These are phyloP conservation scores for Pteropus rufus DNA, from an alignment of 2,797 vertebrate genomes.

Conservation along the genomic window DNA sequence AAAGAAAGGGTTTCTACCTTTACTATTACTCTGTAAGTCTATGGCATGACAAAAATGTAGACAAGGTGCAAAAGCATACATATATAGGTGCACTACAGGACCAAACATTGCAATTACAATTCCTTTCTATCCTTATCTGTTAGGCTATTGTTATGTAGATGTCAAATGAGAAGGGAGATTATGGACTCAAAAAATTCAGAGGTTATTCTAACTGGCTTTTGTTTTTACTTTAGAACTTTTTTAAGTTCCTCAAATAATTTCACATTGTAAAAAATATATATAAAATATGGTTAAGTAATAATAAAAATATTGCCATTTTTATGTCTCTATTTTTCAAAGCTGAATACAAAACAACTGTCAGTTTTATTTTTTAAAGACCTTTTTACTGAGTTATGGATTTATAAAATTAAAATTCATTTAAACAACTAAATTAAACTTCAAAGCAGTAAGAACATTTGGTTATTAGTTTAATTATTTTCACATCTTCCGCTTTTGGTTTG, in stretches of 20 bases:
- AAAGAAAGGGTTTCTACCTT: neutral
- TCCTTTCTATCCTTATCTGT: neutral
- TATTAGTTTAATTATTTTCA: slow-evolving; percentile 8
- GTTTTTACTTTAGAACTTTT: neutral
- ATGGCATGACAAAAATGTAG: neutral
- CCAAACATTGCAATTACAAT: neutral
- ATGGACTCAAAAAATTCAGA: neutral
- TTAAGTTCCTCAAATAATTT: neutral
- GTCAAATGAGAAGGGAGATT: neutral
- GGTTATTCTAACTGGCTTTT: neutral
- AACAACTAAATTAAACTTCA: slow-evolving; percentile 14
- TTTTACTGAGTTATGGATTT: neutral
- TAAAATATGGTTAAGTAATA: neutral
- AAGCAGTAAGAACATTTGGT: neutral
- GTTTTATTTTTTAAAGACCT: neutral
- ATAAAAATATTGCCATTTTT: neutral
- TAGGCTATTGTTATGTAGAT: neutral
- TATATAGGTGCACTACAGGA: neutral
- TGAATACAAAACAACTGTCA: neutral
- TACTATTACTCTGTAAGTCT: neutral
- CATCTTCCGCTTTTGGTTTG: neutral
- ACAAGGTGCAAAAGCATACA: neutral
- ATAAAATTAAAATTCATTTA: slow-evolving; percentile 14
- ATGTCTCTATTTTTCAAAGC: neutral
- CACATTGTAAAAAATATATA: neutral